Base-by-base conservation (phyloP, 2,113 vertebrate genomes). In the Corynorhinus townsendii region DNA sequence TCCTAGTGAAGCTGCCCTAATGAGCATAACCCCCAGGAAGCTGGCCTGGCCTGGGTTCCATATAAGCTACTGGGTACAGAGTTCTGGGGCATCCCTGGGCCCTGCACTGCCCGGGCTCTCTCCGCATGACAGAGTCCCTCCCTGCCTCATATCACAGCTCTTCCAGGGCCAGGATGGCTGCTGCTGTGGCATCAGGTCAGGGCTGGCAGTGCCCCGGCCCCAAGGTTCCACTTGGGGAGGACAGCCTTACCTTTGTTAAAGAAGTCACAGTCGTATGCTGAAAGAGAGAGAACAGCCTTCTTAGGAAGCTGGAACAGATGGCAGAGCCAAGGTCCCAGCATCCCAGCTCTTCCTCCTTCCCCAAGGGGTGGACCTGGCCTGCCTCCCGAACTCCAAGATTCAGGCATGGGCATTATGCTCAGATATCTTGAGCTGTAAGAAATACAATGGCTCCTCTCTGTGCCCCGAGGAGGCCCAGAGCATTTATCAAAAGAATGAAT, bases 241-340 rank as follows among this genome's bases (percentile, higher is more conserved):
- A 68, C 1, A 56, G 35, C 52, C 98, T 97, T 98, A 99, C 99
- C 99, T 99, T 99, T 99, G 97, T 99, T 99, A 98, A 99, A 99
- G 98, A 99, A 99, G 98, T 99, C 99, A 98, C 99, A 99, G 84
- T 99, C 99, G 45, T 99, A 99, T 0, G 99, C 99, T 99, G 98
- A 96, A 99, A 97, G 96, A 92, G 94, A 97, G 92, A 93, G 86
- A 72, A 97, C 20, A 97, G 83, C 96, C 4, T 54, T 69, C 52
- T 59, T 86, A 84, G 95, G 94, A 97, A 80, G 52, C 75, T 92
- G 69, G 30, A 43, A 56, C 33, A 80, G 49, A 71, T 1, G 49
- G 28, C 38, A 88, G 11, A 33, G 62, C 24, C 54, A 52, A 24
- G 12, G 49, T 2, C 30, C 38, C 62, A 7, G 6, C 16, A 47